These are phyloP conservation scores for Daptonema setosum DNA, from an alignment of 2,888 invertebrate genomes.

Conservation along the genomic window DNA sequence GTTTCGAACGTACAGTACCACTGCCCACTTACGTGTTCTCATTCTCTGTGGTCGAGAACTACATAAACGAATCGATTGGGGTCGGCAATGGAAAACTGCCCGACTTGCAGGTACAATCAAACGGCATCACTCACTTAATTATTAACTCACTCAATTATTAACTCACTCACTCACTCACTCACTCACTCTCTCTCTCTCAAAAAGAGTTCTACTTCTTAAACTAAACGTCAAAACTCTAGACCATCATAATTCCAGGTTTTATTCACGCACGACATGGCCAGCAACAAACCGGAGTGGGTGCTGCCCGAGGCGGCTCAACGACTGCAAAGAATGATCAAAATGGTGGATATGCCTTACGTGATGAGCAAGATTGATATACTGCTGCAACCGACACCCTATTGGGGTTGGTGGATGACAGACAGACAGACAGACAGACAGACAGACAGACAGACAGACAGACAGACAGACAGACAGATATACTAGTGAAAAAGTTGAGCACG, in stretches of 20 bases:
- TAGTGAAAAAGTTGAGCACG: too few relatives aligned
- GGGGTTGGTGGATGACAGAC: neutral
- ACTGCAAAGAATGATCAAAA: neutral
- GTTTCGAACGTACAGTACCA: constrained; percentile 5
- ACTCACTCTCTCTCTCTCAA: too few relatives aligned
- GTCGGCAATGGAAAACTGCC: too few relatives aligned
- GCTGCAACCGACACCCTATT: neutral
- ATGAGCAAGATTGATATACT: constrained; percentile 1
- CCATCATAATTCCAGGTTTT: neutral
- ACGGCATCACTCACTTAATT: too few relatives aligned
- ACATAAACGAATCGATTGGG: too few relatives aligned
- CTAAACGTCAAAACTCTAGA: too few relatives aligned
- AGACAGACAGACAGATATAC: too few relatives aligned
- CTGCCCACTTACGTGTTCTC: constrained; percentile 6
- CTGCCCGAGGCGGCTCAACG: neutral
- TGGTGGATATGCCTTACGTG: neutral
- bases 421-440: neutral
- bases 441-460: neutral
- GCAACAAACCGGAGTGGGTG: neutral
- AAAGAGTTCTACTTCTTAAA: too few relatives aligned
- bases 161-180: too few relatives aligned
- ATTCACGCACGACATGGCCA: neutral
- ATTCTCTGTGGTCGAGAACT: constrained; percentile 1
- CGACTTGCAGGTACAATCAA: too few relatives aligned
- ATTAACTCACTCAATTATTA: too few relatives aligned